Evolutionary conservation across 53 echinoderm and acorn worm genomes (phyloP).

Genomic region (Henricia sp.): DNA sequence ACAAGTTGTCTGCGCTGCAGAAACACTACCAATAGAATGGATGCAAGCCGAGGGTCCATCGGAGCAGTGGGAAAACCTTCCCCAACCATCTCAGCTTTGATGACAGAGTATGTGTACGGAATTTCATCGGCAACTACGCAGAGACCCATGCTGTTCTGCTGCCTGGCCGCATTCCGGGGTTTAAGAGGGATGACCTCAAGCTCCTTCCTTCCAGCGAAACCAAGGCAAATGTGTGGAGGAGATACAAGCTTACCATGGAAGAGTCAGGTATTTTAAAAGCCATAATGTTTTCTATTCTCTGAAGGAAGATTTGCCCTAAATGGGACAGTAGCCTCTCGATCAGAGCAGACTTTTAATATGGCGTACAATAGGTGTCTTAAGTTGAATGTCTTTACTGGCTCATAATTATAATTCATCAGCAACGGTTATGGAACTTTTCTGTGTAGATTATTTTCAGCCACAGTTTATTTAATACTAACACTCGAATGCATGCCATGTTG

Average conservation of each 20-base stretch:
- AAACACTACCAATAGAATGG: constrained; percentile 27
- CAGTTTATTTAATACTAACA: too few species aligned
- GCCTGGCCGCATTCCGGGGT: constrained; percentile 34
- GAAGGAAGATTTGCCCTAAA: too few species aligned
- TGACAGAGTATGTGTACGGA: not conserved
- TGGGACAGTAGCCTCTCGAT: too few species aligned
- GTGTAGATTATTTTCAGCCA: too few species aligned
- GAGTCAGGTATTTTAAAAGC: constrained; percentile 3
- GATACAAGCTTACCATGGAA: constrained; percentile 13
- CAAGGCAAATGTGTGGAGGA: constrained; percentile 24
- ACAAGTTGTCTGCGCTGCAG: constrained; percentile 10
- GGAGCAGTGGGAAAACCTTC: not conserved
- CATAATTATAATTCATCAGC: too few species aligned
- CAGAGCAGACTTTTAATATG: too few species aligned
- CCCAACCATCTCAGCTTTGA: not conserved
- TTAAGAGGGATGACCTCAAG: constrained; percentile 22
- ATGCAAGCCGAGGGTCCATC: not conserved
- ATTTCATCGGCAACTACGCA: constrained; percentile 26
- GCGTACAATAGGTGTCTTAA: too few species aligned
- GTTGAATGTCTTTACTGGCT: too few species aligned
- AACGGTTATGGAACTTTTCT: too few species aligned
- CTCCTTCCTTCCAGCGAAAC: constrained; percentile 27
- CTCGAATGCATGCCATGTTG: too few species aligned
- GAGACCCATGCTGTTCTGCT: constrained; percentile 31
- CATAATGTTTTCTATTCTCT: too few species aligned